Base-by-base conservation (phyloP, 2,888 invertebrate genomes). In the Oscheius sp. region DNA sequence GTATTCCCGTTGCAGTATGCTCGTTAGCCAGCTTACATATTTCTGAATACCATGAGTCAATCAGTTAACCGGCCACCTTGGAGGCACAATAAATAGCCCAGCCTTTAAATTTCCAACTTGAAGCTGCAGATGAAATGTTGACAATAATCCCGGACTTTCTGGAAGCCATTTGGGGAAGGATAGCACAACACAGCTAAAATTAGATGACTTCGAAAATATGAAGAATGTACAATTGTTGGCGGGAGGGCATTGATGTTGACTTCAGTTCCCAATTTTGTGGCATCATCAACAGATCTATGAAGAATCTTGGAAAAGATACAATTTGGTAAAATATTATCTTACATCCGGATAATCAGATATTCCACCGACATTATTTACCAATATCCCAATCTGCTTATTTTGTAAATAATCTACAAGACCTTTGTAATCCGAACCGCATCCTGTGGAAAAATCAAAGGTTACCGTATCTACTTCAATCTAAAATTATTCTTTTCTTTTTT, bases 281-380 rank as follows among this genome's bases (percentile, higher is more conserved):
- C 72, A 41, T 85, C 87, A 46, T 86, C 87, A 16, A 83, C 83
- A 53, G 84, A 76, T 41, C 80, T 78, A 66, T 87, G 85, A 46
- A 87, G 75, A 13, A 84, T 73, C 77, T 76, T 35, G 46, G 55
- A 9, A 35, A 35, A 27, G 41, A 41, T 55, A 13, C 35, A 25
- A 13, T 63, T 41, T 63, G n/a, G n/a, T 3, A 25, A 16, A 0
- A 35, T 35, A 35, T 9, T 6, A 35, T 41, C 43, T 43, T 25
- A 77, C 90, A 74, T 95, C 94, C 0, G 96, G 96, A 89, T 94
- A 92, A 0, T 92, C 91, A 88, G 95, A 94, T 45, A 93, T 93
- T 85, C 94, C 92, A 23, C 96, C 96, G 0, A 96, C 95, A 90
- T 96, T 96, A 90, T 97, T 97, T 46, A 97, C 93, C 88, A 88